phyloP scores from a whole-genome alignment of 2,888 invertebrate genomes.

The Acanthacorydalis orientalis region DNA sequence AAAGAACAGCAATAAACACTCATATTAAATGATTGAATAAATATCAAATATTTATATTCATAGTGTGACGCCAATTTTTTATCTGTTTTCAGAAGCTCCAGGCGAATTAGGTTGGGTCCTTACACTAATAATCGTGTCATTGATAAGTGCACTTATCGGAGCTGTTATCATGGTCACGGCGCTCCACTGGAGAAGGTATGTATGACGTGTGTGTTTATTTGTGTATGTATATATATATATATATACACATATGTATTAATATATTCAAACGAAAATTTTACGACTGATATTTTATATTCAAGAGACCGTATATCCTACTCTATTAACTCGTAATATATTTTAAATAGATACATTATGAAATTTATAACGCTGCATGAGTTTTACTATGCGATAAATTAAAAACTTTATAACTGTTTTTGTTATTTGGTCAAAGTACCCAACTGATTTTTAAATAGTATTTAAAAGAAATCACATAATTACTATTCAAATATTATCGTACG shows the following conservation, averaged over 20 bases:
- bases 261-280: too few species aligned
- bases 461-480: too few species aligned
- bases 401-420: too few species aligned
- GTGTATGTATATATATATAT: conserved; percentile 6
- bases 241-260: background rate
- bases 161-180: conserved; percentile 56
- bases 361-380: too few species aligned
- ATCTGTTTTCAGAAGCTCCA: conserved; percentile 32
- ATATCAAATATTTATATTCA: too few species aligned
- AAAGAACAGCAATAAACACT: background rate
- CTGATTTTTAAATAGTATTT: too few species aligned
- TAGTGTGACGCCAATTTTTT: background rate
- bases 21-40: background rate
- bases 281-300: conserved; percentile 3
- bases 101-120: conserved; percentile 52
- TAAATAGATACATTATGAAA: too few species aligned
- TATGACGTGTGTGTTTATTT: conserved; percentile 8
- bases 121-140: conserved; percentile 50
- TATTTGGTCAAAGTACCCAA: too few species aligned
- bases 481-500: too few species aligned
- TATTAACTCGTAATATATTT: too few species aligned
- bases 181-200: conserved; percentile 47
- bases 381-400: too few species aligned
- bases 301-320: too few species aligned
- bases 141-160: conserved; percentile 50